Evolutionary conservation across 2,113 vertebrate genomes (phyloP), one percentile per base, ranked within the genome.

Genomic region (Alectura lathami): DNA sequence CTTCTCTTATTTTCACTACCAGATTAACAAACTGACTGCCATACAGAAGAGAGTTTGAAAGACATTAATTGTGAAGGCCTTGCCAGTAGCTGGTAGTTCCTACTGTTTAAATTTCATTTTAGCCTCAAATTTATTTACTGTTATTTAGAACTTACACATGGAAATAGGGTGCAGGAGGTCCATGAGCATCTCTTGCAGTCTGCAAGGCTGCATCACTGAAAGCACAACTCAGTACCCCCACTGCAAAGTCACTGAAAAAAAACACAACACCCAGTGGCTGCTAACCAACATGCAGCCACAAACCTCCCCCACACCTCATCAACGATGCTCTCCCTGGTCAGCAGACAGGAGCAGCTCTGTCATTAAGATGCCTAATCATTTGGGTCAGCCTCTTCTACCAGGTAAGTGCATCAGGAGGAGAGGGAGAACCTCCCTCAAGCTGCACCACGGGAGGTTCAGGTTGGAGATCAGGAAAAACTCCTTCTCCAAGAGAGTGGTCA

Each of bases 31-130:
- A 69, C 12, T 60, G 40, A 45, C 22, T 56, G 20, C 13, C 0
- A 0, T 17, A 40, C 4, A 6, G 1, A 3, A 40, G 3, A 8
- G 17, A 17, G 1, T 36, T 56, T 67, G 15, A 78, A 69, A 89
- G 40, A 43, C 3, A 24, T 4, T 75, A 11, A 1, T 6, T n/a
- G 5, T 45, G 38, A 72, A 84, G 32, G 29, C 30, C 45, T 69
- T 83, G 6, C 29, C 3, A 23, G 24, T 32, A 79, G 69, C 22
- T 29, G 36, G 8, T 13, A 30, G 17, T 40, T 75, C 54, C 66
- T 67, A 34, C 27, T 43, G 5, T 64, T 81, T 69, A 57, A 60
- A 74, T 43, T 74, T 66, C 9, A 47, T 30, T 7, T 32, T 12
- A 69, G 18, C 22, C 13, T 77, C n/a, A 36, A 24, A 23, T 59